These are phyloP conservation scores for Myiotriccus ornatus DNA, from an alignment of 2,797 vertebrate genomes.

Conservation along the genomic window DNA sequence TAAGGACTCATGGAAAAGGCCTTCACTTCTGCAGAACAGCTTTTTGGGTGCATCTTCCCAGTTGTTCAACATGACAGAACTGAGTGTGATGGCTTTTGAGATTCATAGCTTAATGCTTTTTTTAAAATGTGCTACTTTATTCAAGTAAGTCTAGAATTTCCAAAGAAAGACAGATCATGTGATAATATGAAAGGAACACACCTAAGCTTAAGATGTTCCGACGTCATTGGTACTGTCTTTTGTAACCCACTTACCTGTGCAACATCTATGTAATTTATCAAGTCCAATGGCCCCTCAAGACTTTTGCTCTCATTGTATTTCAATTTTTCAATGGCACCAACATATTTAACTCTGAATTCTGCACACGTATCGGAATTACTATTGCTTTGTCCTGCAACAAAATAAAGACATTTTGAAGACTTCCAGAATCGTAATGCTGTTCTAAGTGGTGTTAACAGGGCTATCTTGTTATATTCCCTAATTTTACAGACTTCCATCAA, in stretches of 20 bases:
- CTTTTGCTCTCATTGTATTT: conserved; percentile 85
- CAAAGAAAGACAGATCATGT: neutral
- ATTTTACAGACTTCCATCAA: neutral
- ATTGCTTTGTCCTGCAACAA: conserved; percentile 80
- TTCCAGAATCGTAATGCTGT: neutral
- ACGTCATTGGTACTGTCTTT: neutral
- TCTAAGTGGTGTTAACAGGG: neutral
- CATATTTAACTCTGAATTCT: conserved; percentile 94
- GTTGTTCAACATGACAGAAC: neutral
- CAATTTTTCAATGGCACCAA: conserved; percentile 91
- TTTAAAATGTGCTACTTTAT: neutral
- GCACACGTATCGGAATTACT: conserved; percentile 86
- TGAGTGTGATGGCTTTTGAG: neutral
- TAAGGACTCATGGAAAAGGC: neutral
- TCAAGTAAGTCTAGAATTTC: neutral
- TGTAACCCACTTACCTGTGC: conserved; percentile 83
- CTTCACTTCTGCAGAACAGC: neutral
- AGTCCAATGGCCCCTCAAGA: conserved; percentile 90
- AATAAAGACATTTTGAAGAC: neutral
- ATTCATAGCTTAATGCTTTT: neutral
- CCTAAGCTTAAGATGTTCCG: neutral
- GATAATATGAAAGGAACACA: neutral
- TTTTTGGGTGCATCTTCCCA: neutral
- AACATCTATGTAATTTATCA: conserved; percentile 96
- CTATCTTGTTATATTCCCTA: neutral